phyloP scores from a whole-genome alignment of 2,797 vertebrate species.

The Knipowitschia caucasica region DNA sequence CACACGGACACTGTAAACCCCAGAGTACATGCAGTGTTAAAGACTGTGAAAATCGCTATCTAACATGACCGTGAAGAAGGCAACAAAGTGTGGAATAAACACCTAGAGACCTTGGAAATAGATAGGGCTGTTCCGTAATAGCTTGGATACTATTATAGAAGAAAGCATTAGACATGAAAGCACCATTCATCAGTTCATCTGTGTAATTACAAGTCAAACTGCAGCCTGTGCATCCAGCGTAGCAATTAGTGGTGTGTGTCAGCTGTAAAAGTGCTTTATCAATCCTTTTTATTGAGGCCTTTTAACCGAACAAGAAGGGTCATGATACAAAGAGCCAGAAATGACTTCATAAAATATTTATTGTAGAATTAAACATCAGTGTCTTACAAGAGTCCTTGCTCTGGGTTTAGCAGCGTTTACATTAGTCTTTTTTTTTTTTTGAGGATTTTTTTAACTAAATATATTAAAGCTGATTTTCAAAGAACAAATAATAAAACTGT shows the following conservation, averaged over 20 bases:
- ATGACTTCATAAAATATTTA: background rate
- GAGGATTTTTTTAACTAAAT: too few species aligned
- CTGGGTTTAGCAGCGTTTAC: too few species aligned
- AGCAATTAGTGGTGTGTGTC: slow-evolving; percentile 33
- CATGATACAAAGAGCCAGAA: background rate
- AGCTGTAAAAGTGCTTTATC: slow-evolving; percentile 28
- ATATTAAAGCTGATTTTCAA: too few species aligned
- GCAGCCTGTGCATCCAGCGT: slow-evolving; percentile 6
- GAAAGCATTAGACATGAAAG: slow-evolving; percentile 11
- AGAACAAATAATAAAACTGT: too few species aligned
- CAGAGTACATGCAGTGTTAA: background rate
- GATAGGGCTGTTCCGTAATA: slow-evolving; percentile 2
- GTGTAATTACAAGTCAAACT: slow-evolving; percentile 31
- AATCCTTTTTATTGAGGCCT: slow-evolving; percentile 29
- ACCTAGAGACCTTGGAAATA: slow-evolving; percentile 1
- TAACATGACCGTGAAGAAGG: background rate
- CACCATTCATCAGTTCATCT: slow-evolving; percentile 9
- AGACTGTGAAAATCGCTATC: background rate
- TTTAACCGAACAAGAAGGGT: background rate
- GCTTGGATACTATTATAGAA: background rate
- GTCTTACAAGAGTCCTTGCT: background rate
- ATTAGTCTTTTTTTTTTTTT: too few species aligned
- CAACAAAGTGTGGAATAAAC: background rate
- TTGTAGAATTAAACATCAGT: slow-evolving; percentile 1
- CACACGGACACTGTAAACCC: background rate